Base-by-base conservation (phyloP, 2,797 vertebrate species). In the Cygnus olor region DNA sequence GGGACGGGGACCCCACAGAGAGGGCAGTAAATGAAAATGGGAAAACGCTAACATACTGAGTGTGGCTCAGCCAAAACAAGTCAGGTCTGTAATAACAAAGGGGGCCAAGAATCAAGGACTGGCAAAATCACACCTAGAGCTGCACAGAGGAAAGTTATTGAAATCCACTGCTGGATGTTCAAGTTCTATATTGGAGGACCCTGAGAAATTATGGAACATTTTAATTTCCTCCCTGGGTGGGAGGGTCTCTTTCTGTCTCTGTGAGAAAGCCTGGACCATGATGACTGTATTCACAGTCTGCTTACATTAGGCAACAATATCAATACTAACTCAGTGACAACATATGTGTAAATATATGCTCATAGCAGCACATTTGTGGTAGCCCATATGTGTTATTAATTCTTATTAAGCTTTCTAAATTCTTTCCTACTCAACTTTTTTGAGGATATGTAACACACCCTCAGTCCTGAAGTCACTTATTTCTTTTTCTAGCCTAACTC, bases 1-100 rank as follows among this genome's bases (percentile, higher is more conserved):
- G 34, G 14, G 7, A 38, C 66, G 19, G 24, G 6, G 3, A 49
- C 3, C 0, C 3, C 11, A 25, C 3, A 72, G 22, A 66, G 3
- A 5, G 1, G 3, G 71, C 3, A 51, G 16, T 53, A 81, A 64
- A 64, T 16, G 49, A 74, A 78, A 76, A 64, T 28, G 11, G 36
- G 40, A 72, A 84, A 76, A 86, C 36, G 13, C 0, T 30, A 61
- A 72, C 15, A 79, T 1, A 3, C 4, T 24, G n/a, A 34, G 8
- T 1, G 3, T 56, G n/a, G 14, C 9, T 88, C 28, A 70, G 20
- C 14, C 51, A 84, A 27, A 77, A 45, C 24, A 65, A 47, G 10
- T 34, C 73, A 74, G 5, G 6, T 32, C 21, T 66, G 18, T 63
- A 36, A 25, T 9, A 57, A 30, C 9, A 25, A 28, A 44, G 20